phyloP scores from a whole-genome alignment of 2,113 vertebrate species.

The Ceyx melanurus region DNA sequence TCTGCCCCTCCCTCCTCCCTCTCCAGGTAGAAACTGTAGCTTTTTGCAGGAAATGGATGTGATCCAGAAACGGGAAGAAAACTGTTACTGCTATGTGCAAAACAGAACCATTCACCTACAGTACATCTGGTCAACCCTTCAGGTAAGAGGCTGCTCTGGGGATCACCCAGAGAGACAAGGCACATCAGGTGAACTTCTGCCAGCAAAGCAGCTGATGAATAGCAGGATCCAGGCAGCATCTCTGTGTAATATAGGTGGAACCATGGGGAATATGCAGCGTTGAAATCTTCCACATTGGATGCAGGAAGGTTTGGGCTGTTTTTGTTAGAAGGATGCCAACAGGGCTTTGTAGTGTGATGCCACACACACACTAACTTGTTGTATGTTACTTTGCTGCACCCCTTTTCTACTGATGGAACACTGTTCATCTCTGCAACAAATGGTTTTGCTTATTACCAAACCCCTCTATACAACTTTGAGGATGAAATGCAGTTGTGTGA shows the following conservation, averaged over 20 bases:
- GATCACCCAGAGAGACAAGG: not conserved
- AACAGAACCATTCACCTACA: constrained; percentile 59
- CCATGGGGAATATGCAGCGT: not conserved
- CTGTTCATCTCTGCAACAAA: not conserved
- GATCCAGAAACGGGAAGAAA: constrained; percentile 20
- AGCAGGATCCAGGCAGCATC: not conserved
- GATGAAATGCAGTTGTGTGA: not conserved
- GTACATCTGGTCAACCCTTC: constrained; percentile 72
- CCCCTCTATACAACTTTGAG: not conserved
- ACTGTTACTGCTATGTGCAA: constrained; percentile 75
- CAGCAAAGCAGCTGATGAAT: not conserved
- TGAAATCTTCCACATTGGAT: not conserved
- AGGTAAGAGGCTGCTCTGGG: constrained; percentile 53
- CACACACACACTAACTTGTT: not conserved
- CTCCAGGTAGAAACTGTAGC: constrained; percentile 63
- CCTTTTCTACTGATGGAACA: not conserved
- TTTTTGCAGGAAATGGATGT: constrained; percentile 64
- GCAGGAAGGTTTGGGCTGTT: not conserved
- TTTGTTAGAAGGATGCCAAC: not conserved
- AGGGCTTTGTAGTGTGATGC: not conserved
- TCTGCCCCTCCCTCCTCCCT: not conserved
- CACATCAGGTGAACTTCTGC: not conserved
- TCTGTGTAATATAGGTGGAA: not conserved
- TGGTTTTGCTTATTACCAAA: not conserved
- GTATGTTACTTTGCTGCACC: not conserved